A percentile compares a stretch with the other conserved stretches of the same genome.
phyloP scores from a whole-genome alignment of 2,797 vertebrate species.

The Oceanodroma leucorhoa region DNA sequence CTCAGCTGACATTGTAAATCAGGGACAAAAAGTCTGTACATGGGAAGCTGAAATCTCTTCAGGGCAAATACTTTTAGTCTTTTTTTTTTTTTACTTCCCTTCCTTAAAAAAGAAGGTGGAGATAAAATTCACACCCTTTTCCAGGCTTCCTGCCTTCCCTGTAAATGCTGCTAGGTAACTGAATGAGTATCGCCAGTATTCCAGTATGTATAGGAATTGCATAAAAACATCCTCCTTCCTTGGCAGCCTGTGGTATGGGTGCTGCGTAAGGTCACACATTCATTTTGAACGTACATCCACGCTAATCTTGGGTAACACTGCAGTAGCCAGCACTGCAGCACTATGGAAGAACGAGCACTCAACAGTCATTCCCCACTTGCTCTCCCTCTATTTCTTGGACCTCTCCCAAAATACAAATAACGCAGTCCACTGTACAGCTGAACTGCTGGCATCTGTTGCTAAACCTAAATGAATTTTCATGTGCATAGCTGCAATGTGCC shows the following conservation, averaged over 20 bases:
- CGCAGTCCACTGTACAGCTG: neutral
- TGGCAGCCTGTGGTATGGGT: neutral
- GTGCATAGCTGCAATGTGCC: neutral
- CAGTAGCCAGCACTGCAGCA: neutral
- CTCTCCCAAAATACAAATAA: conserved; percentile 31
- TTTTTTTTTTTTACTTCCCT: neutral
- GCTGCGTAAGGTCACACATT: accelerated
- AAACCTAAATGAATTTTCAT: neutral
- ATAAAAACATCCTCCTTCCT: neutral
- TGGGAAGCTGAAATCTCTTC: neutral
- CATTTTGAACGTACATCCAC: accelerated
- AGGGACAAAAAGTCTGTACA: neutral
- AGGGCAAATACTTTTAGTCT: neutral
- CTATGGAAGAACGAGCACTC: neutral
- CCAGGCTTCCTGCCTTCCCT: neutral
- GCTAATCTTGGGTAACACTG: neutral
- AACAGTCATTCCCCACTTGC: neutral
- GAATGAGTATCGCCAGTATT: neutral
- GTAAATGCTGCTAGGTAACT: neutral
- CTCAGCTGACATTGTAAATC: neutral
- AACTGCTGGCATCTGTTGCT: conserved; percentile 8
- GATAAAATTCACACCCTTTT: neutral
- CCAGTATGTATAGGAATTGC: neutral
- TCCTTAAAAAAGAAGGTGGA: neutral
- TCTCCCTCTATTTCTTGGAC: neutral